These are phyloP conservation scores for Rhinoptilus africanus DNA, from an alignment of 2,113 vertebrate species.

Conservation along the genomic window DNA sequence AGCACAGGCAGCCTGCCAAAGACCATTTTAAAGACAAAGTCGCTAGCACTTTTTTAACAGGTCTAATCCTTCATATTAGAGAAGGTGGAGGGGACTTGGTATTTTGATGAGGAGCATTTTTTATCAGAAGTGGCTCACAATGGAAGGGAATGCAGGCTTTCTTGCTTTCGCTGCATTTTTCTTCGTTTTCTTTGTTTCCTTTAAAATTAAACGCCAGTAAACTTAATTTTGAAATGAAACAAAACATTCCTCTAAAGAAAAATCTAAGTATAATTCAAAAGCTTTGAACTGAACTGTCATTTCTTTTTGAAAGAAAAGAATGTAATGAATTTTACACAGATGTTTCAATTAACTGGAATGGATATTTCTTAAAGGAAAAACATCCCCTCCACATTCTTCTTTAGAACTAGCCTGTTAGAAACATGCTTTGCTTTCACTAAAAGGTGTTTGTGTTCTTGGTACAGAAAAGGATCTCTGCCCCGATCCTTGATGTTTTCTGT, in stretches of 20 bases:
- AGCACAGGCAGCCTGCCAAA: not conserved
- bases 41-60: not conserved
- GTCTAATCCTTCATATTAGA: not conserved
- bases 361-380: constrained; percentile 27
- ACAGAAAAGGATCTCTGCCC: not conserved
- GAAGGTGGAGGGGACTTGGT: not conserved
- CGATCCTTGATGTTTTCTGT: accelerated
- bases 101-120: not conserved
- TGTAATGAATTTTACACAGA: constrained; percentile 44
- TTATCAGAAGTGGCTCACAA: constrained; percentile 18
- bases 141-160: not conserved
- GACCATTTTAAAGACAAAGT: not conserved
- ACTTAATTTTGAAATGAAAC: constrained; percentile 32
- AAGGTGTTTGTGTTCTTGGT: not conserved
- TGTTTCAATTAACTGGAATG: constrained; percentile 33
- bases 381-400: not conserved
- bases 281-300: constrained; percentile 41
- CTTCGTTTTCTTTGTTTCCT: constrained; percentile 34
- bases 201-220: constrained; percentile 38
- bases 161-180: constrained; percentile 11
- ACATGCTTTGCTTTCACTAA: not conserved
- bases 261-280: constrained; percentile 38
- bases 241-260: constrained; percentile 3
- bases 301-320: constrained; percentile 41
- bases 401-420: not conserved